phyloP scores from a whole-genome alignment of 1,140 invertebrate species.

The Listronotus bonariensis region DNA sequence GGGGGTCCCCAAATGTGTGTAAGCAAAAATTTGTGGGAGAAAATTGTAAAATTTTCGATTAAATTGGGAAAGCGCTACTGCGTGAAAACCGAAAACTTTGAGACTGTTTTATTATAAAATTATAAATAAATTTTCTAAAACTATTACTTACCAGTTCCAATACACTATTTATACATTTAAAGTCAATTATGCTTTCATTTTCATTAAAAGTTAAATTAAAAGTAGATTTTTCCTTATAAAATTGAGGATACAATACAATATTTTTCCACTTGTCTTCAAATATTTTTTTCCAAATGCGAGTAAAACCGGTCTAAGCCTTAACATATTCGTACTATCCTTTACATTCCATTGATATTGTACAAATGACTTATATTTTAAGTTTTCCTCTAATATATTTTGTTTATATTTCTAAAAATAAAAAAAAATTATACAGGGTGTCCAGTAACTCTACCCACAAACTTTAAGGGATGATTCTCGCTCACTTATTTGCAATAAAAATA shows the following conservation, averaged over 20 bases:
- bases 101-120: background rate
- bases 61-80: too few relatives aligned
- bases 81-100: too few relatives aligned
- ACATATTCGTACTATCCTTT: slow-evolving; percentile 13
- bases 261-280: slow-evolving; percentile 38
- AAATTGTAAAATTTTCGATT: too few relatives aligned
- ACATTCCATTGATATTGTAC: slow-evolving; percentile 33
- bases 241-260: slow-evolving; percentile 37
- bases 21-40: too few relatives aligned
- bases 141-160: slow-evolving; percentile 40
- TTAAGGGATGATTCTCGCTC: too few relatives aligned
- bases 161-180: slow-evolving; percentile 36
- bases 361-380: slow-evolving; percentile 39
- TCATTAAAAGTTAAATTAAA: slow-evolving; percentile 39
- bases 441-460: too few relatives aligned
- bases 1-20: too few relatives aligned
- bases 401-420: slow-evolving; percentile 40
- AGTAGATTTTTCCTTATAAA: slow-evolving; percentile 36
- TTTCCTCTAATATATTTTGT: slow-evolving; percentile 41
- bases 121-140: slow-evolving; percentile 4
- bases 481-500: too few relatives aligned
- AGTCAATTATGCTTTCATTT: slow-evolving; percentile 39
- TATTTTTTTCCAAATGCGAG: slow-evolving; percentile 17
- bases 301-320: slow-evolving; percentile 17
- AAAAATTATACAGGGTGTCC: too few relatives aligned